Evolutionary conservation across 2,113 vertebrate species (phyloP).

Genomic region (Quiscalus mexicanus): DNA sequence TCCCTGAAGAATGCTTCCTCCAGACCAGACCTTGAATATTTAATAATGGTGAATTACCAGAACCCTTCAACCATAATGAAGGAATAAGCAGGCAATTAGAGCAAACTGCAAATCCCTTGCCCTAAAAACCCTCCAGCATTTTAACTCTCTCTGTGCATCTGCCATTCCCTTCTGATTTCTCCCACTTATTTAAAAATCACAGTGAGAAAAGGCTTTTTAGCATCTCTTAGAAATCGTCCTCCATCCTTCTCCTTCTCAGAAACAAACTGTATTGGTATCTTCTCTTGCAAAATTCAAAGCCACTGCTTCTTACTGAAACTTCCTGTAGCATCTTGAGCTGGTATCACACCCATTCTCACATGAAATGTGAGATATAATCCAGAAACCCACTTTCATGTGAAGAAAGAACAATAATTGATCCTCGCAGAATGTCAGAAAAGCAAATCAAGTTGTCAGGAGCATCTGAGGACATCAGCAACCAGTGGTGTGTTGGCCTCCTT

Average conservation of each 20-base stretch:
- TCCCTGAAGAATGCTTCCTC: conserved; percentile 54
- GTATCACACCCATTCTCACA: neutral
- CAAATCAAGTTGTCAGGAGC: neutral
- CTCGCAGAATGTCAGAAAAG: neutral
- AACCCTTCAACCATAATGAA: conserved; percentile 81
- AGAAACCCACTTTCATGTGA: neutral
- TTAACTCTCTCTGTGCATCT: neutral
- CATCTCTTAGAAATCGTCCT: neutral
- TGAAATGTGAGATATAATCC: neutral
- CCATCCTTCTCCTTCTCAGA: neutral
- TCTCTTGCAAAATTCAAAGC: conserved; percentile 21
- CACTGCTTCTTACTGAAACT: neutral
- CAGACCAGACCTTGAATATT: conserved; percentile 79
- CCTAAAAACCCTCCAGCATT: conserved; percentile 63
- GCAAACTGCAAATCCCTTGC: conserved; percentile 76
- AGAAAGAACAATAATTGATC: neutral
- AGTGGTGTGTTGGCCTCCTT: neutral
- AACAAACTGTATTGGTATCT: neutral
- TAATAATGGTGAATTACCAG: conserved; percentile 78
- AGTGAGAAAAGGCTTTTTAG: conserved; percentile 15
- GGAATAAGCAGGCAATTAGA: conserved; percentile 80
- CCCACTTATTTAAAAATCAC: conserved; percentile 35
- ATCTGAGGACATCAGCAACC: neutral
- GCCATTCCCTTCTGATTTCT: conserved; percentile 20
- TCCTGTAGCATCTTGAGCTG: neutral